Base-by-base conservation (phyloP, 2,797 vertebrate species). In the Megalops cyprinoides region DNA sequence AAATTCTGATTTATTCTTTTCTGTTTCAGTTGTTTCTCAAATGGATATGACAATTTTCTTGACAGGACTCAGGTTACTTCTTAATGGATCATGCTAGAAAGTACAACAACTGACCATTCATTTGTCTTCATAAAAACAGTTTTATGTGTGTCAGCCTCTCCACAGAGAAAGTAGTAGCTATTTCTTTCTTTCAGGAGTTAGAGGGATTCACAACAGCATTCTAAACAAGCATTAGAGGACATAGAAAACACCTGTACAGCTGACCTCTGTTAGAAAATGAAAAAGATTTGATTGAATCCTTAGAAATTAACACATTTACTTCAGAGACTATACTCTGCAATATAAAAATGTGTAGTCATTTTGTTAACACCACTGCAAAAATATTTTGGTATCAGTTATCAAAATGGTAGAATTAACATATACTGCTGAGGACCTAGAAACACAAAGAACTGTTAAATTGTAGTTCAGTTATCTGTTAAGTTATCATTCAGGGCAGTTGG, bases 1-100 rank as follows among this genome's bases (percentile, higher is more conserved):
- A 23, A 56, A 62, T n/a, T 55, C 76, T 77, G 51, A 7, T 37
- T 2, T 3, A 6, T 55, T 4, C 7, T 76, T 62, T 60, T 60
- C 23, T 2, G 10, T 46, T 71, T 56, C 46, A 28, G 53, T 60
- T 80, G 42, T 46, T 53, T 60, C 15, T 18, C 48, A 74, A 53
- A 74, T 51, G 69, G 44, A 76, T 76, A 76, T 76, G 58, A 65
- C 79, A 81, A 25, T 65, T 48, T 56, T 55, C 79, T 67, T 62
- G 46, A 56, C 69, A 74, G 78, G 56, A 44, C n/a, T 46, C 4
- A 60, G 1, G 14, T n/a, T 65, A 46, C 56, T 58, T 48, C 20
- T 56, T 49, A 74, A n/a, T 34, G 4, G 39, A 74, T 69, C 34
- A 74, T 62, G 69, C 69, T 51, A 51, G 39, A 55, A 46, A 77